phyloP scores from a whole-genome alignment of 2,888 invertebrate genomes.

The Drosophila fungiperda region DNA sequence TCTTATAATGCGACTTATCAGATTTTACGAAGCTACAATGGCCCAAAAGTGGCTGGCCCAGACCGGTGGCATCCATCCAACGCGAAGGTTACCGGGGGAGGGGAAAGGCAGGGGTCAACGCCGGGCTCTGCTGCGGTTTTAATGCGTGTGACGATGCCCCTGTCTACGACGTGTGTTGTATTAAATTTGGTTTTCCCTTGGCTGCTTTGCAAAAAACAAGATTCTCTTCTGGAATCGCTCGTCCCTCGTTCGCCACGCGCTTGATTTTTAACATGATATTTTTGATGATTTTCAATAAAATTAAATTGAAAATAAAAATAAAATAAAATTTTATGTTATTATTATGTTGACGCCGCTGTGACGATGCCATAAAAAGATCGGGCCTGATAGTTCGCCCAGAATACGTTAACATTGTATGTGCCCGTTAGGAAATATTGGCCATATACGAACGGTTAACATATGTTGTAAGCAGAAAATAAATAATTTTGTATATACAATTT shows the following conservation, averaged over 20 bases:
- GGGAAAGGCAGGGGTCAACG: slow-evolving; percentile 7
- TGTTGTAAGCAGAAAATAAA: neutral
- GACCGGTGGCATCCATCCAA: slow-evolving; percentile 58
- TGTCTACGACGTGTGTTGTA: slow-evolving; percentile 48
- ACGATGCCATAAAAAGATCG: slow-evolving; percentile 52
- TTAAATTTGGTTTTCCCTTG: slow-evolving; percentile 66
- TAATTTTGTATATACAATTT: slow-evolving; percentile 13
- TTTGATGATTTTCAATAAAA: slow-evolving; percentile 79
- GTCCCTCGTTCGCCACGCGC: slow-evolving; percentile 65
- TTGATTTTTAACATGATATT: slow-evolving; percentile 60
- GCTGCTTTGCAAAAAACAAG: slow-evolving; percentile 22
- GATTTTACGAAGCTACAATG: slow-evolving; percentile 79
- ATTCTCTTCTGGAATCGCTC: slow-evolving; percentile 35
- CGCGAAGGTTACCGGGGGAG: slow-evolving; percentile 63
- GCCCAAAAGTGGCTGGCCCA: slow-evolving; percentile 69
- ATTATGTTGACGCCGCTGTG: slow-evolving; percentile 73
- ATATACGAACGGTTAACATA: neutral
- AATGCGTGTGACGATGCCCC: slow-evolving; percentile 60
- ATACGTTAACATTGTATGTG: slow-evolving; percentile 34
- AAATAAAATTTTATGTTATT: slow-evolving; percentile 79
- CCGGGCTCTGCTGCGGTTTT: slow-evolving; percentile 59
- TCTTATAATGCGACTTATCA: slow-evolving; percentile 82
- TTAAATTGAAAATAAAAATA: slow-evolving; percentile 83
- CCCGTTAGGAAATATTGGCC: slow-evolving; percentile 9
- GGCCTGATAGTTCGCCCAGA: slow-evolving; percentile 40